Evolutionary conservation across 1,140 invertebrate genomes (phyloP).

Genomic region (Harlomillsia oculata): DNA sequence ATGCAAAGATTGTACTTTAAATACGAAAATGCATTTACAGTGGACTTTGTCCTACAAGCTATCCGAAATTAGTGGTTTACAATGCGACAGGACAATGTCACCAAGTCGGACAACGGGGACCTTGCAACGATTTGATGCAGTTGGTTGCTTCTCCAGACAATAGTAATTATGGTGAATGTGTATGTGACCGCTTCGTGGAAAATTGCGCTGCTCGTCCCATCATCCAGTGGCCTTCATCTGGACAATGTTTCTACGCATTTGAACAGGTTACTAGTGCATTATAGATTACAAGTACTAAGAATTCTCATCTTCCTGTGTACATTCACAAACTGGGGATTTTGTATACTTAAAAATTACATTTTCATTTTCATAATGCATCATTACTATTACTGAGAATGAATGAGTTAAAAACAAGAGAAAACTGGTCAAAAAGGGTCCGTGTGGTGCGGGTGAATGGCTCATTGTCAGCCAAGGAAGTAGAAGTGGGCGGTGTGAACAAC

Average conservation of each 20-base stretch:
- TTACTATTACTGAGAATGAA: too few relatives aligned
- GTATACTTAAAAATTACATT: too few relatives aligned
- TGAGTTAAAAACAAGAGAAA: too few relatives aligned
- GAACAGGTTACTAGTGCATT: too few relatives aligned
- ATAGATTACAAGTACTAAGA: too few relatives aligned
- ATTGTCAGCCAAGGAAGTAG: too few relatives aligned
- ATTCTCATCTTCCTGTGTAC: too few relatives aligned
- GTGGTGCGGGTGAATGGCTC: conserved; percentile 23
- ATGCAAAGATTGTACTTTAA: too few relatives aligned
- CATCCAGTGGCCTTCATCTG: conserved; percentile 26
- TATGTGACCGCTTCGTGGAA: conserved; percentile 11
- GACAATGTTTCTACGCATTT: conserved; percentile 28
- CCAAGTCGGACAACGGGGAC: conserved; percentile 22
- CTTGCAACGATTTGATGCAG: conserved; percentile 25
- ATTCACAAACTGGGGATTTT: too few relatives aligned
- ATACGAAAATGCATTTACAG: too few relatives aligned
- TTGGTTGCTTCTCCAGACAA: conserved; percentile 14
- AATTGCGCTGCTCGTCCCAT: conserved; percentile 26
- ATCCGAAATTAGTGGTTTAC: conserved; percentile 13
- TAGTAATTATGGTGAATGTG: conserved; percentile 24
- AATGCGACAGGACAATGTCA: conserved; percentile 26
- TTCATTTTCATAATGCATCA: too few relatives aligned
- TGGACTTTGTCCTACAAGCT: conserved; percentile 13
- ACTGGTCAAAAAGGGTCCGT: conserved; percentile 25
- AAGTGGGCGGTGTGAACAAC: neutral